Conservation (phyloP, 2,113 vertebrate species). For the Lipophrys pholis region DNA sequence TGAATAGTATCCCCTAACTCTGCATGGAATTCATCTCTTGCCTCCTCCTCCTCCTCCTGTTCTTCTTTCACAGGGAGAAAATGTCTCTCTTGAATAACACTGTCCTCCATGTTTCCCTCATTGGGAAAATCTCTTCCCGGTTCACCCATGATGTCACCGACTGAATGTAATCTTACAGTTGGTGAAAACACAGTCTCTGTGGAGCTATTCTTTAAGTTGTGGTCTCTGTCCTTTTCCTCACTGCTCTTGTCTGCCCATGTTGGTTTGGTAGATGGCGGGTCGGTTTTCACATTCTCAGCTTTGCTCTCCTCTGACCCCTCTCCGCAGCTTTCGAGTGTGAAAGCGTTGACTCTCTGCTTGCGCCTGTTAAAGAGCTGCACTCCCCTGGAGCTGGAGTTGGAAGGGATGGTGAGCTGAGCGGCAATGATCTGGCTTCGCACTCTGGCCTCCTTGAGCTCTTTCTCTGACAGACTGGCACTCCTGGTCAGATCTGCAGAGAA, state of each 20-base stretch:
- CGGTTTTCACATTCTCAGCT: conserved; percentile 59
- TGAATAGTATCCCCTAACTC: conserved; percentile 57
- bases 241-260: conserved; percentile 78
- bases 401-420: conserved; percentile 91
- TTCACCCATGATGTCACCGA: conserved; percentile 82
- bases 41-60: conserved; percentile 70
- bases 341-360: conserved; percentile 90
- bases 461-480: conserved; percentile 91
- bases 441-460: conserved; percentile 92
- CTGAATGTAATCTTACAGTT: conserved; percentile 28
- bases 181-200: conserved; percentile 49
- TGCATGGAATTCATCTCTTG: conserved; percentile 48
- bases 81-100: conserved; percentile 75
- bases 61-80: conserved; percentile 83
- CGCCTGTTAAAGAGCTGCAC: conserved; percentile 95
- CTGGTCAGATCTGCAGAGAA: conserved; percentile 84
- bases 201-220: conserved; percentile 63
- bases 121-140: conserved; percentile 67
- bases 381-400: conserved; percentile 89
- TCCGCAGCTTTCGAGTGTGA: conserved; percentile 83
- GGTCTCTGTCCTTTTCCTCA: conserved; percentile 70
- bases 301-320: conserved; percentile 51
- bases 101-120: conserved; percentile 50
- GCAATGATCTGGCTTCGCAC: conserved; percentile 90
- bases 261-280: conserved; percentile 54